Percentiles rank a stretch among this genome's conserved stretches.
Evolutionary conservation across 2,797 vertebrate genomes (phyloP).

Genomic region (Paramormyrops hopkinsi): DNA sequence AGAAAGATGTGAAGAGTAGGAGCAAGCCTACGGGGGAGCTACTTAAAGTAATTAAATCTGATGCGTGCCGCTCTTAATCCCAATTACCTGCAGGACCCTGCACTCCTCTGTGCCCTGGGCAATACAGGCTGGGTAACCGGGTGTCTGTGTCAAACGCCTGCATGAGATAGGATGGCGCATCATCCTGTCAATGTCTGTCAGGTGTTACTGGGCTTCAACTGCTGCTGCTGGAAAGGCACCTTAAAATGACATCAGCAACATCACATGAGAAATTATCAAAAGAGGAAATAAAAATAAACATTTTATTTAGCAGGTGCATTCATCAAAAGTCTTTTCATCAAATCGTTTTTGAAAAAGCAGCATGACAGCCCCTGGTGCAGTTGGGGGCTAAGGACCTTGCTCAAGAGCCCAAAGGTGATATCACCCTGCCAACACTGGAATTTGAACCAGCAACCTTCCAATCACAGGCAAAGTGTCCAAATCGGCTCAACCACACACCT

Average conservation of each 20-base stretch:
- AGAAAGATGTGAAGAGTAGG: constrained; percentile 36
- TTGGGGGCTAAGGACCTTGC: not conserved
- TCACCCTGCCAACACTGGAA: not conserved
- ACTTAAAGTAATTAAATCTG: constrained; percentile 50
- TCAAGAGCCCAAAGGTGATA: not conserved
- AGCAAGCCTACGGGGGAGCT: constrained; percentile 33
- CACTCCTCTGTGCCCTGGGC: constrained; percentile 27
- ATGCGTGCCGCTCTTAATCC: constrained; percentile 45
- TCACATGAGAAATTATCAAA: not conserved
- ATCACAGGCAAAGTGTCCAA: constrained; percentile 11
- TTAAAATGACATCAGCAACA: not conserved
- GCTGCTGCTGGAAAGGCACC: not conserved
- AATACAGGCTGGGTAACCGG: not conserved
- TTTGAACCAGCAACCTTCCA: not conserved
- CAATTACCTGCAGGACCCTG: constrained; percentile 45
- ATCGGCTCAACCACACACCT: constrained; percentile 65
- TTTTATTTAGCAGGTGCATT: not conserved
- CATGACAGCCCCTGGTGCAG: not conserved
- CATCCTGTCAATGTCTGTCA: not conserved
- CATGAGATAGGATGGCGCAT: not conserved
- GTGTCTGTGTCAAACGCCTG: not conserved
- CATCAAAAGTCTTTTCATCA: not conserved
- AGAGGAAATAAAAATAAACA: not conserved
- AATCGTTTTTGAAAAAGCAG: not conserved
- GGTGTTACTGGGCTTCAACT: not conserved